Evolutionary conservation across 2,113 vertebrate genomes (phyloP), one percentile per base, ranked within the genome.

Genomic region (Heterotilapia buettikoferi): DNA sequence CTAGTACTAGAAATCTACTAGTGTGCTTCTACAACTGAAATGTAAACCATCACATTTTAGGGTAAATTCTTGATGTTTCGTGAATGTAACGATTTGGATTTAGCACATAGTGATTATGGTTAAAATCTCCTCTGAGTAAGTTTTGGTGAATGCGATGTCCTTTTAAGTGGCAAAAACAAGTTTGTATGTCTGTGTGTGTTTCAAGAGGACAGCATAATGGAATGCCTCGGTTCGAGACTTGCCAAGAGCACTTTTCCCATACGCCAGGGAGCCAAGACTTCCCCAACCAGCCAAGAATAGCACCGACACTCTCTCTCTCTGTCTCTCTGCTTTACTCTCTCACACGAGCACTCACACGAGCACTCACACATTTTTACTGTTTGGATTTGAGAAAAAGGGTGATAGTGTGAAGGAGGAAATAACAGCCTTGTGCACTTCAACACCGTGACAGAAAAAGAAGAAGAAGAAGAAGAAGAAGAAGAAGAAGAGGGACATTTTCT

Each of bases 201-300:
- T 94, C 71, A 85, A 94, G 90, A 90, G 89, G 87, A 93, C 90
- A 94, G 90, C 93, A 95, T 94, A 95, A 95, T 95, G 95, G 95
- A 96, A 96, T 95, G 94, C 93, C 91, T 93, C 54, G 81, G 90
- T 88, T 93, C 80, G 68, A 92, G 89, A 91, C 88, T 92, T 94
- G 96, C 96, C 96, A 96, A 95, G 90, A 96, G 94, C 95, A 95
- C 94, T 96, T 96, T 97, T 96, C 96, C 95, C 96, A 97, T 96
- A 94, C 94, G 87, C 92, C 73, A 61, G 80, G 86, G 95, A 96
- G 96, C 96, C 96, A 96, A 96, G 96, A 95, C 95, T 94, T 96
- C 93, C 95, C 94, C 92, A 82, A 87, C 90, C 90, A 84, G 95
- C 96, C 95, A 96, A 96, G 95, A 96, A 97, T 96, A 96, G 95